Conservation (phyloP, 2,113 vertebrate species). For the Brachyhypopomus gauderio region DNA sequence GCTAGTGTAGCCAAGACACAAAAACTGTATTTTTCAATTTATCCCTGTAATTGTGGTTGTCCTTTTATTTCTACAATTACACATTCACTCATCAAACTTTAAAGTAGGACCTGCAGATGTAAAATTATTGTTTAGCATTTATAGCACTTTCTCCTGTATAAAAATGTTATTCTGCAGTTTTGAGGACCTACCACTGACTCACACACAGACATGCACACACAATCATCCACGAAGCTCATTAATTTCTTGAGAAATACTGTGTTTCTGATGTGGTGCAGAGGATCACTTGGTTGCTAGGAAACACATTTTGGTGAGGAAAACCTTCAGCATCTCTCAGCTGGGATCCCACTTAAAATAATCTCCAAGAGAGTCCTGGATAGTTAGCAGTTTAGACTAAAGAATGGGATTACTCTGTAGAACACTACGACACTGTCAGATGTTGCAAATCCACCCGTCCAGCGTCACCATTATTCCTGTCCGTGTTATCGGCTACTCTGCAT, state of each 20-base stretch:
- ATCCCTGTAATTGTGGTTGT: too few species aligned
- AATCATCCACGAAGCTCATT: slow-evolving; percentile 37
- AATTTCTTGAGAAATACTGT: slow-evolving; percentile 47
- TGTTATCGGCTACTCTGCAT: background rate
- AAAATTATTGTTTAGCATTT: background rate
- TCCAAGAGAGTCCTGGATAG: slow-evolving; percentile 12
- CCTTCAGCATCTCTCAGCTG: slow-evolving; percentile 17
- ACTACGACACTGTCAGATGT: background rate
- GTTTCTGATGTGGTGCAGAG: slow-evolving; percentile 41
- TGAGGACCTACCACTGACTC: slow-evolving; percentile 12
- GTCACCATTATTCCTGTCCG: background rate
- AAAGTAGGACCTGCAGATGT: too few species aligned
- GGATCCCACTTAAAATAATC: slow-evolving; percentile 26
- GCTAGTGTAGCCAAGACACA: too few species aligned
- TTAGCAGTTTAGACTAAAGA: slow-evolving; percentile 25
- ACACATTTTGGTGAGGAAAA: slow-evolving; percentile 49
- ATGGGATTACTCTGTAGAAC: background rate
- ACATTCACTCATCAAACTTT: too few species aligned
- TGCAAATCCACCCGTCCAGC: background rate
- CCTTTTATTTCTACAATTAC: too few species aligned
- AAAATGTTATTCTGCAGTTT: background rate
- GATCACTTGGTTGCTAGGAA: slow-evolving; percentile 55
- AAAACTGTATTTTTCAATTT: too few species aligned
- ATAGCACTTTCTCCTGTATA: background rate
- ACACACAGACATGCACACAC: background rate